phyloP scores from a whole-genome alignment of 2,797 vertebrate genomes.

The Takifugu ocellatus region DNA sequence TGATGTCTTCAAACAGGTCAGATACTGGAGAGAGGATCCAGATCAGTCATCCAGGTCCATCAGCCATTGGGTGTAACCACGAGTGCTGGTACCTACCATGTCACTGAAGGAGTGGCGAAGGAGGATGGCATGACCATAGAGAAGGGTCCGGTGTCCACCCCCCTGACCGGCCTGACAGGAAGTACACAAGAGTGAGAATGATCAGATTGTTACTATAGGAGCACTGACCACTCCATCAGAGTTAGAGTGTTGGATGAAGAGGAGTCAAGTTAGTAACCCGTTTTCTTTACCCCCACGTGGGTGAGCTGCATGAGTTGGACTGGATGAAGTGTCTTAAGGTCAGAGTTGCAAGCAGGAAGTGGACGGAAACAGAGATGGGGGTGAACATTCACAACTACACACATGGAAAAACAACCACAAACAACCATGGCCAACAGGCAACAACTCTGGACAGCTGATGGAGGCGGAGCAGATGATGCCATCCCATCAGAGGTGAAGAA shows the following conservation, averaged over 20 bases:
- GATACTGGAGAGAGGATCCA: conserved; percentile 78
- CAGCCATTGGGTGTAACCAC: no score
- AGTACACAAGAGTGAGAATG: conserved; percentile 20
- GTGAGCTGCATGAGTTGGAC: conserved; percentile 11
- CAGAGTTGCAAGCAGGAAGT: conserved; percentile 44
- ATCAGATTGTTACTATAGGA: background rate
- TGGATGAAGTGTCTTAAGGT: conserved; percentile 15
- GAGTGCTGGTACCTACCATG: conserved; percentile 82
- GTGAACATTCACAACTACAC: conserved; percentile 19
- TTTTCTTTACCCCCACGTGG: conserved; percentile 7
- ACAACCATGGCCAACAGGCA: conserved; percentile 20
- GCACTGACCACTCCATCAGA: background rate
- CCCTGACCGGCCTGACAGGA: conserved; percentile 86
- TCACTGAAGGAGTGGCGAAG: conserved; percentile 94
- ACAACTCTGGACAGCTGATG: conserved; percentile 64
- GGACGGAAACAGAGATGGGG: conserved; percentile 7
- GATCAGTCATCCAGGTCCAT: background rate
- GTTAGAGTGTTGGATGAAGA: background rate
- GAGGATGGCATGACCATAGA: conserved; percentile 96
- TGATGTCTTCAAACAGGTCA: conserved; percentile 96
- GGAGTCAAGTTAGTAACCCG: background rate
- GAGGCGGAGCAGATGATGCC: conserved; percentile 6
- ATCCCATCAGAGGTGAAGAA: conserved; percentile 24
- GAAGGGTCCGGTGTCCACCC: conserved; percentile 93
- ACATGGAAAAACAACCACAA: conserved; percentile 19